phyloP scores from a whole-genome alignment of 2,113 vertebrate species.

The Daphoenositta chrysoptera region DNA sequence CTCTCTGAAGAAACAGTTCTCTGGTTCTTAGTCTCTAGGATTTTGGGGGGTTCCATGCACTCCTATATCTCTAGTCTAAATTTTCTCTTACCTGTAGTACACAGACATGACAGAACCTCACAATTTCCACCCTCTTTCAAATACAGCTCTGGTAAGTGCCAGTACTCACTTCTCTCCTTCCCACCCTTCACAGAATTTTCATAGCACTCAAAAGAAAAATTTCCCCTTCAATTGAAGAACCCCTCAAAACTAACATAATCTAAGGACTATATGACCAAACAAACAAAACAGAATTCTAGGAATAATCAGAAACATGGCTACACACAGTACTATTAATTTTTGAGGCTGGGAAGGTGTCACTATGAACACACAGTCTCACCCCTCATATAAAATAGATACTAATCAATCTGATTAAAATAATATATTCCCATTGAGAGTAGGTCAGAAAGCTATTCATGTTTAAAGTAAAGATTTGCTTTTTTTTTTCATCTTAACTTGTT shows the following conservation, averaged over 20 bases:
- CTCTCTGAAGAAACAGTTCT: not conserved
- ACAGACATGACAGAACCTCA: not conserved
- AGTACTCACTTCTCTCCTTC: not conserved
- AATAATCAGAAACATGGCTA: not conserved
- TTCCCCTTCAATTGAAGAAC: not conserved
- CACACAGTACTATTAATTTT: not conserved
- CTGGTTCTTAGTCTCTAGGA: not conserved
- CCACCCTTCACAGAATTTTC: not conserved
- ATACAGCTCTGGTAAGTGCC: not conserved
- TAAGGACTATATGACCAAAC: not conserved
- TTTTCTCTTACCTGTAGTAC: not conserved
- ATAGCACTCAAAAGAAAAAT: not conserved
- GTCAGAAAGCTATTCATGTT: not conserved
- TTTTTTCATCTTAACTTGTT: not conserved
- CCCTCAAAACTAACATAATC: not conserved
- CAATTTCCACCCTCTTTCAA: not conserved
- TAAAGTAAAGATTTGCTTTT: not conserved
- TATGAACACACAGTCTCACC: not conserved
- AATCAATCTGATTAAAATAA: not conserved
- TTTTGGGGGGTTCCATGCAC: rapidly evolving
- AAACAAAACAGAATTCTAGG: not conserved
- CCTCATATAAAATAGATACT: not conserved
- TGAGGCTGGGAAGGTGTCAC: not conserved
- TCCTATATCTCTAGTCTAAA: not conserved
- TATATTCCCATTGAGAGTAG: not conserved